phyloP scores from a whole-genome alignment of 2,113 vertebrate species.

The Perca schrenkii region DNA sequence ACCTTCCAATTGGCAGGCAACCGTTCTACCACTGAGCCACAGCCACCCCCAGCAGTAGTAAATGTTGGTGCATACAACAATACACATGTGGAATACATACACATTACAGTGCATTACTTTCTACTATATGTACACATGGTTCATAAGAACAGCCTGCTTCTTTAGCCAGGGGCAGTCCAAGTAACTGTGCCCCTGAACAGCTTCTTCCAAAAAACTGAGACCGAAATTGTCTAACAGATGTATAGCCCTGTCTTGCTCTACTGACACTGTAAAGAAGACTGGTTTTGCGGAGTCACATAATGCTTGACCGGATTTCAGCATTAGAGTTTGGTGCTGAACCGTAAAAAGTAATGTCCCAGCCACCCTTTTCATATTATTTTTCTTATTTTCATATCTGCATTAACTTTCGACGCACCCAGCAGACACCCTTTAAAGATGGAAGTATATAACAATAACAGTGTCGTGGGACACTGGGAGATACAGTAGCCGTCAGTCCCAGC shows the following conservation, averaged over 20 bases:
- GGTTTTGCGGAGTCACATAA: neutral
- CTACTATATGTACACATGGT: no score
- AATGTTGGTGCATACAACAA: no score
- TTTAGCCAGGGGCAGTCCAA: neutral
- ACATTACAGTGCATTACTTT: no score
- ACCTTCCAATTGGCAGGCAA: no score
- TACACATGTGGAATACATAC: no score
- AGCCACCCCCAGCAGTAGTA: no score
- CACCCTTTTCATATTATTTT: slow-evolving; percentile 31
- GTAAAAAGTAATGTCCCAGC: slow-evolving; percentile 40
- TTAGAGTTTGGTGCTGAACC: slow-evolving; percentile 38
- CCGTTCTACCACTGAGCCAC: no score
- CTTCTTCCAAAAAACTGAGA: neutral
- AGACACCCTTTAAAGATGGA: neutral
- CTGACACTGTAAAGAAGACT: slow-evolving; percentile 16
- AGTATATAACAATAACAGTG: neutral
- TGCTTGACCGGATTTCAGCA: slow-evolving; percentile 40
- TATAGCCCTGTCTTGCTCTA: slow-evolving; percentile 3
- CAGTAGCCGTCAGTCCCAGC: neutral
- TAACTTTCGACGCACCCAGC: neutral
- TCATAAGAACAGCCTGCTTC: no score
- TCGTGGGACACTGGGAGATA: neutral
- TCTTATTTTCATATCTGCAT: slow-evolving; percentile 31
- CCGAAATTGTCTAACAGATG: slow-evolving; percentile 7
- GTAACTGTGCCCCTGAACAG: neutral